phyloP scores from a whole-genome alignment of 2,797 vertebrate genomes.

The Mus caroli region DNA sequence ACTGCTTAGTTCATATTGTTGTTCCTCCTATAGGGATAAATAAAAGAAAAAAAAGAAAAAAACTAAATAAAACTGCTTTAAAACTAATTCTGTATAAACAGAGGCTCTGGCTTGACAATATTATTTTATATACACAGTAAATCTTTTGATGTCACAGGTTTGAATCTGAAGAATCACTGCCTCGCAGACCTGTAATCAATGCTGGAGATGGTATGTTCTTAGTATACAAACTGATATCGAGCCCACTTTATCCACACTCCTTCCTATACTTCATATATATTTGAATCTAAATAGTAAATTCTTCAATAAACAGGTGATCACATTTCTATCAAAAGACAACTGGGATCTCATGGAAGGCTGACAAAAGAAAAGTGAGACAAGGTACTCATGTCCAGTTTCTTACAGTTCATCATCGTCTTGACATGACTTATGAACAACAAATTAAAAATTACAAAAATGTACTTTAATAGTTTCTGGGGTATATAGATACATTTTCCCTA shows the following conservation, averaged over 20 bases:
- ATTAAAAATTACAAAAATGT: background rate
- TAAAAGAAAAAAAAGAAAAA: no score
- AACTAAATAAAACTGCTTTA: slow-evolving; percentile 50
- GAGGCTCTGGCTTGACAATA: slow-evolving; percentile 7
- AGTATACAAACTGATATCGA: background rate
- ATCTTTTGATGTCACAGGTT: background rate
- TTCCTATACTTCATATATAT: background rate
- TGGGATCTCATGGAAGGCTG: background rate
- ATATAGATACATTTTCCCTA: background rate
- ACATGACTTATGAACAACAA: background rate
- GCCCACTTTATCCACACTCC: background rate
- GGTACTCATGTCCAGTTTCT: background rate
- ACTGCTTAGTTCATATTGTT: background rate
- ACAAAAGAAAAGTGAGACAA: background rate
- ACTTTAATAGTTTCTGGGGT: background rate
- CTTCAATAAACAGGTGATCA: background rate
- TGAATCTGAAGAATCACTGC: background rate
- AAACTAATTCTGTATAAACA: slow-evolving; percentile 59
- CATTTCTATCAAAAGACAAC: background rate
- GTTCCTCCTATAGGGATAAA: no score
- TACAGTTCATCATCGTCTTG: background rate
- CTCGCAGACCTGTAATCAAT: background rate
- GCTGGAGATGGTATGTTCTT: background rate
- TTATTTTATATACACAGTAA: background rate
- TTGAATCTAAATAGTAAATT: background rate